phyloP scores from a whole-genome alignment of 2,113 vertebrate genomes.

The Cololabis saira region DNA sequence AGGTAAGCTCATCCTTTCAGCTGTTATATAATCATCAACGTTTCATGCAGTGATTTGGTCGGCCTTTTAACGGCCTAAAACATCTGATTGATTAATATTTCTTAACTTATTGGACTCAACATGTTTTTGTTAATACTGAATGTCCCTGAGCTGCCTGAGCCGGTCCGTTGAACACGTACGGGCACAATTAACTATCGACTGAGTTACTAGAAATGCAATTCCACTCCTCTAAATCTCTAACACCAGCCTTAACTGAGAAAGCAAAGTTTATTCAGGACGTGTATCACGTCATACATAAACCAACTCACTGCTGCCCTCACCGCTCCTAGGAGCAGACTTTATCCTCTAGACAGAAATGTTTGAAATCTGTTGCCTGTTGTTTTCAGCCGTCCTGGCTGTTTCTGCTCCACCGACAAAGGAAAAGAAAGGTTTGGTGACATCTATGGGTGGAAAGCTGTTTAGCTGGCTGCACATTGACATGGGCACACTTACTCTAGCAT shows the following conservation, averaged over 20 bases:
- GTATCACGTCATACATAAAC: slow-evolving; percentile 9
- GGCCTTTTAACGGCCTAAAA: slow-evolving; percentile 5
- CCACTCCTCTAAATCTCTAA: slow-evolving; percentile 13
- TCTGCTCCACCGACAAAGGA: background rate
- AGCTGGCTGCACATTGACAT: background rate
- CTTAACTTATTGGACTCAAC: slow-evolving; percentile 4
- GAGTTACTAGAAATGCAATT: slow-evolving; percentile 18
- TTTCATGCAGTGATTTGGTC: background rate
- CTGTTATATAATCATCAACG: slow-evolving; percentile 41
- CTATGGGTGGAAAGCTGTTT: slow-evolving; percentile 41
- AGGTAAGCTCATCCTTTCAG: slow-evolving; percentile 32
- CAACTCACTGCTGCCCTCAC: background rate
- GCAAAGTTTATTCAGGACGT: slow-evolving; percentile 10
- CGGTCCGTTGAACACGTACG: background rate
- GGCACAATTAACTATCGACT: background rate
- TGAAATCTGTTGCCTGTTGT: slow-evolving; percentile 32
- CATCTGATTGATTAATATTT: slow-evolving; percentile 22
- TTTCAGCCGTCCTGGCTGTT: slow-evolving; percentile 17
- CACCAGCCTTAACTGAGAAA: slow-evolving; percentile 18
- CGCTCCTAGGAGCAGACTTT: slow-evolving; percentile 10
- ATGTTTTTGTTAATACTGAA: background rate
- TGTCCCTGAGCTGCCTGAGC: background rate
- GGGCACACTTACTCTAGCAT: too few species aligned
- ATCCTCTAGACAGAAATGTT: slow-evolving; percentile 6
- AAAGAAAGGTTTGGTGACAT: slow-evolving; percentile 57